Evolutionary conservation across 1,140 invertebrate genomes (phyloP).

Genomic region (Tachypleus tridentatus): DNA sequence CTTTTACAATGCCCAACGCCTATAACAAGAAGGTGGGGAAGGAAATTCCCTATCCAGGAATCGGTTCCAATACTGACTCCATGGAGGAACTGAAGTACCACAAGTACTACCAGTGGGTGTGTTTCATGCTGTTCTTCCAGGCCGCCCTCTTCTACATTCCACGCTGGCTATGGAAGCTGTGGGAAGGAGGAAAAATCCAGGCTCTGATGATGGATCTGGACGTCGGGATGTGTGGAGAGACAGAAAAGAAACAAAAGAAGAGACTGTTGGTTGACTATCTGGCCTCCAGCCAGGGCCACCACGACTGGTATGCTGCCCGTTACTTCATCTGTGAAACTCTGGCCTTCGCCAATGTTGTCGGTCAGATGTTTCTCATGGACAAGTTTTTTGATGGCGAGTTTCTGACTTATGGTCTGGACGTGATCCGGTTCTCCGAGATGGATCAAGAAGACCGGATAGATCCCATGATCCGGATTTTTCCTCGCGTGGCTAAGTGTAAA

Average conservation of each 20-base stretch:
- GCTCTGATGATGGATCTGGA: slow-evolving; percentile 91
- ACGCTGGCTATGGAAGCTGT: slow-evolving; percentile 91
- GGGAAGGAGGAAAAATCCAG: slow-evolving; percentile 90
- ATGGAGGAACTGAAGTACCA: slow-evolving; percentile 26
- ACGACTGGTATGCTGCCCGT: slow-evolving; percentile 93
- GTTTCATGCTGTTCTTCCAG: slow-evolving; percentile 57
- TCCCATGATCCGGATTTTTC: slow-evolving; percentile 90
- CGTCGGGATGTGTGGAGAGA: slow-evolving; percentile 77
- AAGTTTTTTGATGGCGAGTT: slow-evolving; percentile 92
- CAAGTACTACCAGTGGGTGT: slow-evolving; percentile 37
- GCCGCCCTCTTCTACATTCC: slow-evolving; percentile 93
- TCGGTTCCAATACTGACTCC: slow-evolving; percentile 28
- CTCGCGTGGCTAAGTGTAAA: slow-evolving; percentile 76
- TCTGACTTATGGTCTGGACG: slow-evolving; percentile 86
- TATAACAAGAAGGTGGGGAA: slow-evolving; percentile 51
- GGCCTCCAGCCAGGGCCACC: slow-evolving; percentile 77
- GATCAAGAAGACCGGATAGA: slow-evolving; percentile 88
- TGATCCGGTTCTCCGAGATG: slow-evolving; percentile 78
- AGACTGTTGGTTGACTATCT: slow-evolving; percentile 88
- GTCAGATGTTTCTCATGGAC: slow-evolving; percentile 96
- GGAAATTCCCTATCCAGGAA: slow-evolving; percentile 58
- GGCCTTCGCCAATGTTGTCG: slow-evolving; percentile 77
- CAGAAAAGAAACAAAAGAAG: slow-evolving; percentile 91
- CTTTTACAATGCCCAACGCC: slow-evolving; percentile 64
- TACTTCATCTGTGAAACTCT: slow-evolving; percentile 87